Conservation (phyloP, 2,113 vertebrate genomes). For the Stigmatopora nigra region DNA sequence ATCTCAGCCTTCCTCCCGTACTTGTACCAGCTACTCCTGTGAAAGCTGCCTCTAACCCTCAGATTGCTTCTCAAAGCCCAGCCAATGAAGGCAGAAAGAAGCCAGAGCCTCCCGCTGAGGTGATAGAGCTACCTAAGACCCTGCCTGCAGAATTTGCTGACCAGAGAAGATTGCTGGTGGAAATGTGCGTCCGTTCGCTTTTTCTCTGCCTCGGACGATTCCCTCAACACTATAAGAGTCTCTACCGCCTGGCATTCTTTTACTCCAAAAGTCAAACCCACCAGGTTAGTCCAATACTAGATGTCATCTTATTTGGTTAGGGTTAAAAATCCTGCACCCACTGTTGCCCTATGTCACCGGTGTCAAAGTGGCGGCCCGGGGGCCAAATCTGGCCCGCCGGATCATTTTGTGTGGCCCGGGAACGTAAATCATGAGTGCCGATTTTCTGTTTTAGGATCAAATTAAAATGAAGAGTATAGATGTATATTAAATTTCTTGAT, state of each 20-base stretch:
- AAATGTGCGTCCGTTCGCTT: conserved; percentile 82
- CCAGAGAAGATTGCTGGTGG: conserved; percentile 83
- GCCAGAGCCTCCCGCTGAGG: conserved; percentile 66
- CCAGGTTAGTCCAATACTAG: conserved; percentile 69
- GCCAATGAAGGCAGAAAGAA: conserved; percentile 75
- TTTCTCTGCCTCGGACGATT: conserved; percentile 91
- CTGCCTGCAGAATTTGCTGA: conserved; percentile 76
- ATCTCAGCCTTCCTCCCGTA: conserved; percentile 35
- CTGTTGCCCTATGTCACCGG: not conserved
- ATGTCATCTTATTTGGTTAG: not conserved
- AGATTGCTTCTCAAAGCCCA: conserved; percentile 30
- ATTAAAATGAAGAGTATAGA: too few relatives aligned
- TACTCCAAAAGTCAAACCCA: conserved; percentile 87
- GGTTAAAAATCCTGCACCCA: too few relatives aligned
- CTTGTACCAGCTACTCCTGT: conserved; percentile 45
- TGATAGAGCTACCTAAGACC: conserved; percentile 72
- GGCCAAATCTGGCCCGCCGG: too few relatives aligned
- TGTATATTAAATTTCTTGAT: too few relatives aligned
- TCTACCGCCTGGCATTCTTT: conserved; percentile 90
- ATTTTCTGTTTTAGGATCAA: too few relatives aligned
- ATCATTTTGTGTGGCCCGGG: too few relatives aligned
- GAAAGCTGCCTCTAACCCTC: conserved; percentile 50
- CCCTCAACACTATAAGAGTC: conserved; percentile 98
- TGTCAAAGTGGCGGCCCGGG: too few relatives aligned
- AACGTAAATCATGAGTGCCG: too few relatives aligned